Base-by-base conservation (phyloP, 1,140 invertebrate genomes). In the Trichoplusia ni region DNA sequence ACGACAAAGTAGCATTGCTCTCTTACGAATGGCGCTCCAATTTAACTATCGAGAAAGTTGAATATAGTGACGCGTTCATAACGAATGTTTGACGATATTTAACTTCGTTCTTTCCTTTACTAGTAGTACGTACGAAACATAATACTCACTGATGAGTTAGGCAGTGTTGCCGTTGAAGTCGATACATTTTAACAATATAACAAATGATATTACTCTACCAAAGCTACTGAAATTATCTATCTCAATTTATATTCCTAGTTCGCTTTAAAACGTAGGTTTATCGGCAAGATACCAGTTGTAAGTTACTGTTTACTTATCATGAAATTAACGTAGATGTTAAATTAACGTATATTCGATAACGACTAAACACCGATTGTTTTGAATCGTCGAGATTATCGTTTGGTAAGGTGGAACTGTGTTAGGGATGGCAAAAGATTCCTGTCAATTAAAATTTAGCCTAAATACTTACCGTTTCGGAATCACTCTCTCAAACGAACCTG, bases 161-260 rank as follows among this genome's bases (percentile, higher is more conserved):
- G 14, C 37, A 42, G 35, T 14, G 49, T 37, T 47, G 33, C 21
- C 40, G 58, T 51, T 18, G 35, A 37, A 27, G 42, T 61, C 64
- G 58, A 54, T 64, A 67, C 63, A 70, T 62, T 11, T 31, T 70
- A 69, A 69, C 59, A 70, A 75, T 66, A 67, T 63, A 77, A 72
- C 60, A 60, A 77, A 81, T 82, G 79, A 84, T 86, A 89, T 86
- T 84, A 82, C 75, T 81, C 82, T 86, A 86, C 87, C 87, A 88
- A 90, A 90, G 87, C 79, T 84, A 79, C 78, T 86, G 84, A 89
- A 87, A 85, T 87, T 86, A 84, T 85, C 83, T 90, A 87, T 88
- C 82, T 89, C 85, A 86, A 84, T 81, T 82, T 80, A 76, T 90
- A 90, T 90, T 90, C 87, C 84, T 90, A 90, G 85, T 88, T 86